A percentile compares a stretch with the other conserved stretches of the same genome.
Evolutionary conservation across 2,888 invertebrate species (phyloP).

Genomic region (Caenorhabditis panamensis): DNA sequence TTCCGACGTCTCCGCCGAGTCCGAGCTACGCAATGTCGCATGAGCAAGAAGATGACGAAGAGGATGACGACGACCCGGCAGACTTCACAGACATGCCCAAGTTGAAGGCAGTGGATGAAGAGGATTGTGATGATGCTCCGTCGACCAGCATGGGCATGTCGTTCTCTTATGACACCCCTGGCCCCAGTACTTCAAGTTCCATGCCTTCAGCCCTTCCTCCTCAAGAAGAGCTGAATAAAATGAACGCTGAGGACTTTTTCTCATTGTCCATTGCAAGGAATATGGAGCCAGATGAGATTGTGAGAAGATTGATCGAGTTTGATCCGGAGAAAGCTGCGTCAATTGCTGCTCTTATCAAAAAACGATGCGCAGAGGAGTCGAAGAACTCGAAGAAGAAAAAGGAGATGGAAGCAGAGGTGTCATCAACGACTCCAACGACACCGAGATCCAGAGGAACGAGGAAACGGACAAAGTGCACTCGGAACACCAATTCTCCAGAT

Average conservation of each 20-base stretch:
- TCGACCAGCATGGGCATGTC: conserved; percentile 14
- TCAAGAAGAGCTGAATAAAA: not conserved
- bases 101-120: conserved; percentile 60
- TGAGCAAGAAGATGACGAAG: conserved; percentile 33
- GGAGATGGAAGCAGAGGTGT: conserved; percentile 41
- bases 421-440: conserved; percentile 45
- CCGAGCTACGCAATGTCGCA: conserved; percentile 39
- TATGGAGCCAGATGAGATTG: conserved; percentile 62
- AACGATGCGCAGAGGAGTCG: conserved; percentile 17
- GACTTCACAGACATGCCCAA: conserved; percentile 69
- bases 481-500: conserved; percentile 43
- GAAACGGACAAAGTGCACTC: conserved; percentile 17
- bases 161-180: not conserved
- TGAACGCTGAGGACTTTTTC: conserved; percentile 16
- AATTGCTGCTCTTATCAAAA: conserved; percentile 58
- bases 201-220: conserved; percentile 9
- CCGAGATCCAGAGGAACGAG: conserved; percentile 17
- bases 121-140: conserved; percentile 41
- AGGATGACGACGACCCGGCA: conserved; percentile 25
- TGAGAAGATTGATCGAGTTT: conserved; percentile 48
- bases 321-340: conserved; percentile 51
- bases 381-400: conserved; percentile 28
- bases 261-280: conserved; percentile 47
- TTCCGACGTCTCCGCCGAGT: conserved; percentile 72
- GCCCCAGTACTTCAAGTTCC: conserved; percentile 16